Base-by-base conservation (phyloP, 2,113 vertebrate species). In the Syngnathoides biaculeatus region DNA sequence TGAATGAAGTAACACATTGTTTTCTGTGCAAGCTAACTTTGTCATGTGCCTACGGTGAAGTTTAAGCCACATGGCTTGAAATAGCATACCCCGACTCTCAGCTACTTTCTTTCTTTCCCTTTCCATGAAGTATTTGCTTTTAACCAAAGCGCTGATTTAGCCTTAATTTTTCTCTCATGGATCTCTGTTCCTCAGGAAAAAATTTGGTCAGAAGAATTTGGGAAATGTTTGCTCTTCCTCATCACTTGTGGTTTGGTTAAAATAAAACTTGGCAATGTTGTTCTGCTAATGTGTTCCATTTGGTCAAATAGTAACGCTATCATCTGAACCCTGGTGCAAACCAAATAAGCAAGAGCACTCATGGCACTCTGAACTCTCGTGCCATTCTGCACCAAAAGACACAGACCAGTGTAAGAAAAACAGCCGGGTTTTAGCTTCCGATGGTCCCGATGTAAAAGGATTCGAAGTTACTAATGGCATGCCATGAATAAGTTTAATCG, bases 31-130 rank as follows among this genome's bases (percentile, higher is more conserved):
- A 9, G 20, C 19, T 64, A 58, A 70, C 50, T 67, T 40, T 64
- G 75, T 81, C 79, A 81, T 70, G 79, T 75, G 81, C 74, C 60
- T 9, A 9, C 14, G 17, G 47, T 67, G 19, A 26, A 56, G 38
- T 65, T 7, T 2, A 20, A 8, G 0, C 5, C 39, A 45, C 5
- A 3, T 62, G 57, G 43, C 39, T 61, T 60, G 38, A 67, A 74
- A 65, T 55, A 66, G 61, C 26, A 2, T 19, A 20, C 35, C 2
- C 19, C 40, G n/a, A 61, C 38, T 42, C 40, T 40, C 38, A 24
- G 7, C 40, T n/a, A 42, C n/a, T 14, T 22, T 55, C 22, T 75
- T 76, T 67, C 19, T 70, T 78, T 42, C 65, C 24, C 38, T 71
- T 73, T 72, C 75, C 1, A 17, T 50, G 12, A 9, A 40, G n/a